Conservation (phyloP, 2,797 vertebrate genomes). For the Anolis apletophallus region DNA sequence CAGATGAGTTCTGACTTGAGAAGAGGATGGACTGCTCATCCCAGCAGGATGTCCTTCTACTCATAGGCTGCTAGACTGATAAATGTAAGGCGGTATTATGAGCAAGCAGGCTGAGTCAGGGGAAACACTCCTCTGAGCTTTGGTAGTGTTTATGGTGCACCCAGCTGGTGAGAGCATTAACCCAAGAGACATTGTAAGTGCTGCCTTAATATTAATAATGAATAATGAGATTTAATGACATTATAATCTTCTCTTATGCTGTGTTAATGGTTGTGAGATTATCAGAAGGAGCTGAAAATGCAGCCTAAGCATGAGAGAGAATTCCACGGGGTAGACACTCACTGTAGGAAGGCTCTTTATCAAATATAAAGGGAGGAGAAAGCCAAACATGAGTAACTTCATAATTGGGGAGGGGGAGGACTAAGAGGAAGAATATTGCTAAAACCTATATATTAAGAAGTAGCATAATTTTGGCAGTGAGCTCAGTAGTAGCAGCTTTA, state of each 20-base stretch:
- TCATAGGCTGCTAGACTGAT: neutral
- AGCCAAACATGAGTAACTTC: neutral
- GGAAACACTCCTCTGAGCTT: neutral
- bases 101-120: conserved; percentile 2
- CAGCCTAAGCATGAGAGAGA: conserved; percentile 18
- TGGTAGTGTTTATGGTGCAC: conserved; percentile 29
- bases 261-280: conserved; percentile 49
- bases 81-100: neutral
- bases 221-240: conserved; percentile 52
- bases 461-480: neutral
- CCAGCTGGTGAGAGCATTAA: neutral
- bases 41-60: conserved; percentile 15
- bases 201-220: conserved; percentile 30
- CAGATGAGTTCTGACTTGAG: conserved; percentile 4
- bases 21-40: conserved; percentile 4
- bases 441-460: neutral
- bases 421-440: neutral
- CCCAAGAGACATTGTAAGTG: conserved; percentile 22
- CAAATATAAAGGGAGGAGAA: conserved; percentile 9
- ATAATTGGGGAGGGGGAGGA: too few species aligned
- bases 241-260: conserved; percentile 46
- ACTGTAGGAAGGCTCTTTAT: neutral
- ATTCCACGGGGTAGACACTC: neutral
- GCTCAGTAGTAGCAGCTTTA: neutral
- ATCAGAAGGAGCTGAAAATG: conserved; percentile 50